Evolutionary conservation across 2,888 invertebrate genomes (phyloP), one percentile per base, ranked within the genome.

Genomic region (Amphipoea lucens): DNA sequence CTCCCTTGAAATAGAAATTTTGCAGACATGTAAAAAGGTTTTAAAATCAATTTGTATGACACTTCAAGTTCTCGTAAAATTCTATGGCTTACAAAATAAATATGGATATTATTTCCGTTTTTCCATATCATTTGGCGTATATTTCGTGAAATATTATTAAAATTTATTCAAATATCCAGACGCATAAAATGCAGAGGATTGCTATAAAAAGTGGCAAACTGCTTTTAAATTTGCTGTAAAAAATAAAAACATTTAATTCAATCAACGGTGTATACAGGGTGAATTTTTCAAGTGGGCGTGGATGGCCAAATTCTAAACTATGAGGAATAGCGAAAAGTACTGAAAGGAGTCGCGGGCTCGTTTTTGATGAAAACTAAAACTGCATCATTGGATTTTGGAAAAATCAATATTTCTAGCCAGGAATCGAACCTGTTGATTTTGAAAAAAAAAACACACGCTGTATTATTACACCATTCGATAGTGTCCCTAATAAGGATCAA

Each of bases 121-220:
- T 78, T 75, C 57, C 73, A 71, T 20, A 40, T 60, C 83, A 76
- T 63, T 83, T 70, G 36, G 11, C 45, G 29, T 57, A 48, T 54
- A 40, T 60, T 60, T 45, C 4, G 20, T 14, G n/a, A 23, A 73
- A 51, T 76, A 17, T 84, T 75, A 84, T 87, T 77, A 40, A 76
- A 81, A 87, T 80, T 78, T 78, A 85, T 88, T 87, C 78, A 73
- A 72, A 42, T 67, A 65, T 66, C 68, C 69, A 87, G 87, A 83
- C 87, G 45, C 79, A 84, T 83, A 84, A 86, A 87, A 72, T 67
- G 45, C 74, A 81, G 66, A 72, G 40, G 51, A 62, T 54, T 29
- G 70, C 51, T 57, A 74, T 77, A 74, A 87, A 84, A 75, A 42
- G 57, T 45, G 45, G 2, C 48, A 11, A 60, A 71, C 76, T n/a